Evolutionary conservation across 2,113 vertebrate species (phyloP), one percentile per base, ranked within the genome.

Genomic region (Cebus imitator): DNA sequence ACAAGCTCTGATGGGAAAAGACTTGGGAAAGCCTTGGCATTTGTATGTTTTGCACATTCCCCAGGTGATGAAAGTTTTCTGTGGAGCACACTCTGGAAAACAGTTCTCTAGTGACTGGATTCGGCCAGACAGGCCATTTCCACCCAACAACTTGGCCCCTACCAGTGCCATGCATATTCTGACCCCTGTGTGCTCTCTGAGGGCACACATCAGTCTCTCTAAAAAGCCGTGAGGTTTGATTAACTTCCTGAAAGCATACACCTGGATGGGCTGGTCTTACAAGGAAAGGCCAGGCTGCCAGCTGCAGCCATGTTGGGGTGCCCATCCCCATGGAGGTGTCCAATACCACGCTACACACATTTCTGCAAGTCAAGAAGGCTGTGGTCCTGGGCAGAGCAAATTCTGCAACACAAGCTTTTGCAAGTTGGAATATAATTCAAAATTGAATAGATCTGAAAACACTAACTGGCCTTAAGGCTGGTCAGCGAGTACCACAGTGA

Each of bases 281-380:
- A 84, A 13, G 35, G 5, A 21, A 5, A 55, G 16, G 25, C 10
- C 18, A 37, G 6, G 1, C 32, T 66, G 13, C 72, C 27, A 58
- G 35, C 40, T 25, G 4, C 13, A 81, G n/a, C 13, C 27, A 13
- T 8, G 2, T 23, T 32, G 35, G 10, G 45, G 9, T 9, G 0
- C 45, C 55, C 9, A 21, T 61, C 61, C 25, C 37, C 17, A 35
- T 16, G 21, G 40, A 64, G 57, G n/a, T 20, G 4, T 61, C n/a
- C 6, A 18, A 37, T 27, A 6, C 83, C 76, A 55, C 5, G 75
- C 23, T 75, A 8, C 0, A 4, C 25, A 18, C 81, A 66, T 35
- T 21, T 66, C 92, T 23, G 6, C 30, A 68, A 66, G 64, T 35
- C 55, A 40, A 52, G 23, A 83, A 23, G 45, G 10, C 35, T 50